Evolutionary conservation across 2,797 vertebrate species (phyloP).

Genomic region (Urophycis tenuis): DNA sequence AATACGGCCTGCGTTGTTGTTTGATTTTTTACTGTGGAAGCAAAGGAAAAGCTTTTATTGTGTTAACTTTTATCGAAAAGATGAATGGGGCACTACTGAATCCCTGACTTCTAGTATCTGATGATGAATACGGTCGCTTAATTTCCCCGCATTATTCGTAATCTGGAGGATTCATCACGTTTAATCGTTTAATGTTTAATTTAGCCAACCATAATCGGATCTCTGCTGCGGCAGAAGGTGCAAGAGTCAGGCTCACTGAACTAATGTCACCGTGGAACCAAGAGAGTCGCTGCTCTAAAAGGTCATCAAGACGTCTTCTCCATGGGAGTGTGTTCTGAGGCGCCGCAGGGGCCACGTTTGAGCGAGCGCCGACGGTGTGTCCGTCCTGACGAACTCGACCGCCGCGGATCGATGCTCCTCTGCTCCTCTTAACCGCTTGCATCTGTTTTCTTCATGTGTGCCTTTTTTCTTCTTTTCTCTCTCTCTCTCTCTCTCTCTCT

Average conservation of each 20-base stretch:
- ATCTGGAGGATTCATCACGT: background rate
- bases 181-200: too few species aligned
- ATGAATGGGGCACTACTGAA: slow-evolving; percentile 8
- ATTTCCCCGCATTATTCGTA: background rate
- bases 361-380: background rate
- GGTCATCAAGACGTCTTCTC: background rate
- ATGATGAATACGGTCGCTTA: background rate
- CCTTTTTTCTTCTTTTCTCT: background rate
- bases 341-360: too few species aligned
- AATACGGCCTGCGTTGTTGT: slow-evolving; percentile 39
- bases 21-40: slow-evolving; percentile 43
- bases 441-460: background rate
- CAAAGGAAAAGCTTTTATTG: background rate
- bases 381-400: slow-evolving; percentile 13
- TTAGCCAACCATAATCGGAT: too few species aligned
- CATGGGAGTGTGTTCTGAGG: background rate
- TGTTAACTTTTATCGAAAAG: background rate
- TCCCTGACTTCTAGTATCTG: slow-evolving; percentile 14
- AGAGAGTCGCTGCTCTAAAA: background rate
- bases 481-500: slow-evolving; percentile 21
- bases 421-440: background rate
- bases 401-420: background rate
- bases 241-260: background rate
- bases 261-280: too few species aligned
- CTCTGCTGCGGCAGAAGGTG: background rate